Percentiles rank a stretch among this genome's conserved stretches.
These are phyloP conservation scores for Seira ritae DNA, from an alignment of 2,888 invertebrate genomes.

Conservation along the genomic window DNA sequence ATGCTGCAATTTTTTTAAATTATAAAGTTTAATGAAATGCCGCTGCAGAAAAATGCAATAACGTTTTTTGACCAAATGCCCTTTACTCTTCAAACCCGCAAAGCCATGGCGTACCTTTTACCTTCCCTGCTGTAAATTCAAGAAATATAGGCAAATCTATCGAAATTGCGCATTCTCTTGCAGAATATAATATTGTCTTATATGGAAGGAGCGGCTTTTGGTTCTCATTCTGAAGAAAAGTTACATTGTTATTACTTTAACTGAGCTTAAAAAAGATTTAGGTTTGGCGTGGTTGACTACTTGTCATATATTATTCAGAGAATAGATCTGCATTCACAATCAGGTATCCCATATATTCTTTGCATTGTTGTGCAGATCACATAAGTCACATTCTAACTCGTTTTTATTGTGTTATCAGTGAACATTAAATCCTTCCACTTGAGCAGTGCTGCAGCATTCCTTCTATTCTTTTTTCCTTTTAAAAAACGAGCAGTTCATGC, in stretches of 20 bases:
- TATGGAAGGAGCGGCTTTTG: neutral
- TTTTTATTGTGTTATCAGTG: slow-evolving; percentile 6
- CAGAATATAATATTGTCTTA: neutral
- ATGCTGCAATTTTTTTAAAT: too few relatives aligned
- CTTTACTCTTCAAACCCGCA: slow-evolving; percentile 5
- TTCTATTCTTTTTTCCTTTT: neutral
- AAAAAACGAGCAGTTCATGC: neutral
- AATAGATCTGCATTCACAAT: slow-evolving; percentile 11
- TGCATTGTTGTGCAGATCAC: neutral
- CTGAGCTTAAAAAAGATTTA: slow-evolving; percentile 1
- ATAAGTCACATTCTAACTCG: slow-evolving; percentile 1
- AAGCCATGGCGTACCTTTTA: neutral
- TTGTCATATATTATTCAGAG: neutral
- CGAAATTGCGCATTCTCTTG: neutral
- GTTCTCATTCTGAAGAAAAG: neutral
- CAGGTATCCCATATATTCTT: neutral
- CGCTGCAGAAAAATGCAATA: neutral
- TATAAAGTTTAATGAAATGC: neutral
- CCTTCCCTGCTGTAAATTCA: too few relatives aligned
- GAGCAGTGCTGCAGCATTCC: neutral
- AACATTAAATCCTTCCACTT: slow-evolving; percentile 16
- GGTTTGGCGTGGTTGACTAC: slow-evolving; percentile 1
- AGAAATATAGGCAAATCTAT: neutral
- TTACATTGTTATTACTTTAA: neutral
- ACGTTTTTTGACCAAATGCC: slow-evolving; percentile 5